phyloP scores from a whole-genome alignment of 2,888 invertebrate genomes.

The Lasioglossum malachurum region DNA sequence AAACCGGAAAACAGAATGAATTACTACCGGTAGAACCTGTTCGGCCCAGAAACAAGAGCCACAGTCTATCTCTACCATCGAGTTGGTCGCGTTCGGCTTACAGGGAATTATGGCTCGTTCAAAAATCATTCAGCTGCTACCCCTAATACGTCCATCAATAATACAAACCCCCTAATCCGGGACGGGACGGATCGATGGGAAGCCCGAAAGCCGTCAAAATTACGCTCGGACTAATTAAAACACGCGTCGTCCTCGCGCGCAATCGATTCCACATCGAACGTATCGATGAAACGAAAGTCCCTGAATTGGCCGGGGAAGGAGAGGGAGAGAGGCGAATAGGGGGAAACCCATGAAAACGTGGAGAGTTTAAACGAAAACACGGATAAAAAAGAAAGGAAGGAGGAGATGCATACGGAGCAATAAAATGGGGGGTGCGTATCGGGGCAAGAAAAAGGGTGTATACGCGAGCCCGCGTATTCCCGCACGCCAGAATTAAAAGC shows the following conservation, averaged over 20 bases:
- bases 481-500: conserved; percentile 33
- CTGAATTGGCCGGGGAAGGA: not conserved
- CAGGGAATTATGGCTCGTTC: not conserved
- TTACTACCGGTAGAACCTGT: not conserved
- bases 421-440: not conserved
- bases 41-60: not conserved
- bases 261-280: not conserved
- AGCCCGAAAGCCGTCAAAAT: not conserved
- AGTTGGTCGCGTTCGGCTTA: not conserved
- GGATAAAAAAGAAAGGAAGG: not conserved
- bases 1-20: not conserved
- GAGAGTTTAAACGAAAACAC: not conserved
- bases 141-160: not conserved
- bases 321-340: not conserved
- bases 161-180: conserved; percentile 7
- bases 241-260: not conserved
- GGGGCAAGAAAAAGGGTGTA: not conserved
- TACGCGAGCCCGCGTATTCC: not conserved
- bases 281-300: not conserved
- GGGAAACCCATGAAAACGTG: not conserved
- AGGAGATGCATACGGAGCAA: not conserved
- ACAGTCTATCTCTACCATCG: not conserved
- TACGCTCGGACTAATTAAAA: conserved; percentile 22
- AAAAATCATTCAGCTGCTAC: not conserved
- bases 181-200: conserved; percentile 2